These are phyloP conservation scores for Seira ritae DNA, from an alignment of 2,888 invertebrate genomes.

Conservation along the genomic window DNA sequence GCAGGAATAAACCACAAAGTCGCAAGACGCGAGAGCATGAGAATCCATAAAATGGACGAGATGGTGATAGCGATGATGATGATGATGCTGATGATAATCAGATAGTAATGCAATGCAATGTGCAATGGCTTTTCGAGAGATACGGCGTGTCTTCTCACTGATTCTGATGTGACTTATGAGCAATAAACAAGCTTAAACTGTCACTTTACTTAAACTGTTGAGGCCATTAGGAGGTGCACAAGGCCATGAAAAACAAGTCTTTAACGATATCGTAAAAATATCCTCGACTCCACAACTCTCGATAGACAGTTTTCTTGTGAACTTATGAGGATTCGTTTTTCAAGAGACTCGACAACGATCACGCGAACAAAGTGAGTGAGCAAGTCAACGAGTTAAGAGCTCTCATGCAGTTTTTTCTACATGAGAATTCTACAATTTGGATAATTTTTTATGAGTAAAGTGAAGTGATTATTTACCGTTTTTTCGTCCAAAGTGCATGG, in stretches of 20 bases:
- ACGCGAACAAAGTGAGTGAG: constrained; percentile 5
- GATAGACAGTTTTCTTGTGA: background rate
- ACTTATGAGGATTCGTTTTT: constrained; percentile 14
- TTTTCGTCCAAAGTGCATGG: too few relatives aligned
- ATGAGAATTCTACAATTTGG: too few relatives aligned
- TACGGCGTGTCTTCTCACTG: too few relatives aligned
- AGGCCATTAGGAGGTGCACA: constrained; percentile 34
- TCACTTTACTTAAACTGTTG: background rate
- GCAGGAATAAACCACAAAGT: too few relatives aligned
- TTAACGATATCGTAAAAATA: background rate
- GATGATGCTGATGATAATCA: too few relatives aligned
- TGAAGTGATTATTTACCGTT: too few relatives aligned
- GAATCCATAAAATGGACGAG: too few relatives aligned
- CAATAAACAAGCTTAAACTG: constrained; percentile 21
- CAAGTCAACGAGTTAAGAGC: background rate
- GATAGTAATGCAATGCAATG: too few relatives aligned
- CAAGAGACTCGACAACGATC: background rate
- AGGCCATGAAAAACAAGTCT: constrained; percentile 37
- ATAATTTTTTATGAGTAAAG: too few relatives aligned
- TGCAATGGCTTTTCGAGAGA: too few relatives aligned
- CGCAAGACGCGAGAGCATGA: too few relatives aligned
- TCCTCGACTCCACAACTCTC: constrained; percentile 2
- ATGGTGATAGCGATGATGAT: too few relatives aligned
- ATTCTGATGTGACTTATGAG: constrained; percentile 13
- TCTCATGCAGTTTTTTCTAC: background rate